Base-by-base conservation (phyloP, 2,888 invertebrate species). In the Strigamia crassipes region DNA sequence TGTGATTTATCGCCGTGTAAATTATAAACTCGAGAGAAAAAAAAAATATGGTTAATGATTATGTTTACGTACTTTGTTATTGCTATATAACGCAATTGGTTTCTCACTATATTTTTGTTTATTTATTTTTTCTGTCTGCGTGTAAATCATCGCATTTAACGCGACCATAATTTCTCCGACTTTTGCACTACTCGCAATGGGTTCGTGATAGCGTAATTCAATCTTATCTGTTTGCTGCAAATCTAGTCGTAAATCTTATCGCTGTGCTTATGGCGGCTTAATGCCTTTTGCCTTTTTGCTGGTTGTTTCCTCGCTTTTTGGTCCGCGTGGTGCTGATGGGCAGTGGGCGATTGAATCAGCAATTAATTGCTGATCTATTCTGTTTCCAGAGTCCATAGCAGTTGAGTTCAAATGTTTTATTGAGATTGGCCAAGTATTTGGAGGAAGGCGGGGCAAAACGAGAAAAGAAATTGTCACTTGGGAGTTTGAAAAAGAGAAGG, bases 1-100 rank as follows among this genome's bases (percentile, higher is more conserved):
- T 51, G 13, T 51, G 13, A 51, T 51, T 51, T 51, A 51, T 51
- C 51, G 10, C 51, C 51, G 34, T 34, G 34, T 34, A 34, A 34
- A 34, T 34, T 34, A n/a, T 51, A 51, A 51, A 51, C 15, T 51
- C 4, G 51, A 13, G 51, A 51, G 6, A 3, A 51, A 51, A 51
- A n/a, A 51, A 51, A 51, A n/a, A 51, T 6, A 51, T 51, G 13
- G 15, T n/a, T 51, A 51, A 51, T 51, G 51, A 51, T 51, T 51
- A 51, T 51, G 51, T 51, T 51, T 51, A 51, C 51, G n/a, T n/a
- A 51, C n/a, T 51, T 51, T 51, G 51, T 51, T 51, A 51, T 51
- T 51, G 34, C 34, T 6, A 34, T 51, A n/a, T 51, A 51, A 51
- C 51, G 51, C 51, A 51, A 51, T 51, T 51, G 51, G 51, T 51